phyloP scores from a whole-genome alignment of 2,113 vertebrate genomes.

The Microcebus lehilahytsara region DNA sequence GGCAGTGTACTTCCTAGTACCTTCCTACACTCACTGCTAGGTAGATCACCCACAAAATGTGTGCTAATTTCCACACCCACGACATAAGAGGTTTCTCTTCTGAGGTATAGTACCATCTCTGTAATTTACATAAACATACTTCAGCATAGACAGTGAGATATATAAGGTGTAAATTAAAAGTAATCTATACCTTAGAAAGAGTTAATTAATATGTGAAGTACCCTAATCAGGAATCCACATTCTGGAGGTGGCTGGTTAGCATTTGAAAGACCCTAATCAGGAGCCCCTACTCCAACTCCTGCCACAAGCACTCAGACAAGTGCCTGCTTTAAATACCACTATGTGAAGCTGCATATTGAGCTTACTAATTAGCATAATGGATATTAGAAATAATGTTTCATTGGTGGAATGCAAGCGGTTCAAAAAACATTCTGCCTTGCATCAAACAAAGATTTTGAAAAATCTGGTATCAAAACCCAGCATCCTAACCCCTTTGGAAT shows the following conservation, averaged over 20 bases:
- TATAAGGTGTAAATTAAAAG: constrained; percentile 34
- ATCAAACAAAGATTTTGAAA: constrained; percentile 11
- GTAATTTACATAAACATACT: constrained; percentile 27
- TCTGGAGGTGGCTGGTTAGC: constrained; percentile 69
- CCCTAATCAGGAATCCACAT: constrained; percentile 69
- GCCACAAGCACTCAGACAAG: constrained; percentile 59
- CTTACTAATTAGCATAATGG: constrained; percentile 48
- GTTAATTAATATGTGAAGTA: constrained; percentile 71
- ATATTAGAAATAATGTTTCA: constrained; percentile 54
- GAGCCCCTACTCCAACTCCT: constrained; percentile 46
- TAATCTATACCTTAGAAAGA: constrained; percentile 51
- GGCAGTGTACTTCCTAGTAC: neutral
- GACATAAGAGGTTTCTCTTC: neutral
- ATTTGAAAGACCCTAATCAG: constrained; percentile 77
- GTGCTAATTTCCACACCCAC: neutral
- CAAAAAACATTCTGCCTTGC: constrained; percentile 1
- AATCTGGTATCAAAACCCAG: neutral
- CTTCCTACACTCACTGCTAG: neutral
- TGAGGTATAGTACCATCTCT: neutral
- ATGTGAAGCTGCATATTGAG: constrained; percentile 32
- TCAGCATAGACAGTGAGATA: neutral
- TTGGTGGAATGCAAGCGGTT: constrained; percentile 33
- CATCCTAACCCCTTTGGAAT: neutral
- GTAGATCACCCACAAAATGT: neutral
- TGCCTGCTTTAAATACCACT: constrained; percentile 61